A percentile compares a stretch with the other conserved stretches of the same genome.
Evolutionary conservation across 2,797 vertebrate genomes (phyloP).

Genomic region (Chloroceryle inda): DNA sequence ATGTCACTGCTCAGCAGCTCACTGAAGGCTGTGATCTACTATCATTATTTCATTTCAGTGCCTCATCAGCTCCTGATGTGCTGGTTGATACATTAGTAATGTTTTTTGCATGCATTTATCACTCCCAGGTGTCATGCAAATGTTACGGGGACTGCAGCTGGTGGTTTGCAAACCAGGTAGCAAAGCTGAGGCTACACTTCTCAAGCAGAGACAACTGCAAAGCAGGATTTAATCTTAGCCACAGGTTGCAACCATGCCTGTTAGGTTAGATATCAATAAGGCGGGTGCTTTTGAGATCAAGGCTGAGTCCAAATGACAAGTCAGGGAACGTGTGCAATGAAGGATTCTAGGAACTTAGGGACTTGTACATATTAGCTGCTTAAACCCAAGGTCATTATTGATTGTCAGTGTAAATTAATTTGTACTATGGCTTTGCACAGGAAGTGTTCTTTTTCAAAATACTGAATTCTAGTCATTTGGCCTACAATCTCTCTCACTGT

Average conservation of each 20-base stretch:
- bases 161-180: not conserved
- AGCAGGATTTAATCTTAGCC: slow-evolving; percentile 24
- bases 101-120: slow-evolving; percentile 16
- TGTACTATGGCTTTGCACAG: not conserved
- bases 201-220: not conserved
- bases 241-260: not conserved
- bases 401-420: slow-evolving; percentile 1
- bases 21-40: slow-evolving; percentile 3
- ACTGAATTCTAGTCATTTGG: slow-evolving; percentile 8
- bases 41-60: slow-evolving; percentile 24
- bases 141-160: not conserved
- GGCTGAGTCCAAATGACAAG: not conserved
- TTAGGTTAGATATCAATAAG: not conserved
- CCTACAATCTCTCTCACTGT: slow-evolving; percentile 26
- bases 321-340: not conserved
- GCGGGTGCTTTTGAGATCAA: not conserved
- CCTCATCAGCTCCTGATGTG: slow-evolving; percentile 3
- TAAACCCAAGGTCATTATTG: not conserved
- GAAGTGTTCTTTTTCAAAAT: not conserved
- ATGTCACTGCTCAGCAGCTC: not conserved
- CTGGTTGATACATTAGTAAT: slow-evolving; percentile 27
- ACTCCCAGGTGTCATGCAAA: slow-evolving; percentile 18
- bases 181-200: not conserved
- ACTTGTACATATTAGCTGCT: not conserved
- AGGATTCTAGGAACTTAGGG: not conserved